phyloP scores from a whole-genome alignment of 35 echinoderm and acorn worm species.

The Ptychodera flava region DNA sequence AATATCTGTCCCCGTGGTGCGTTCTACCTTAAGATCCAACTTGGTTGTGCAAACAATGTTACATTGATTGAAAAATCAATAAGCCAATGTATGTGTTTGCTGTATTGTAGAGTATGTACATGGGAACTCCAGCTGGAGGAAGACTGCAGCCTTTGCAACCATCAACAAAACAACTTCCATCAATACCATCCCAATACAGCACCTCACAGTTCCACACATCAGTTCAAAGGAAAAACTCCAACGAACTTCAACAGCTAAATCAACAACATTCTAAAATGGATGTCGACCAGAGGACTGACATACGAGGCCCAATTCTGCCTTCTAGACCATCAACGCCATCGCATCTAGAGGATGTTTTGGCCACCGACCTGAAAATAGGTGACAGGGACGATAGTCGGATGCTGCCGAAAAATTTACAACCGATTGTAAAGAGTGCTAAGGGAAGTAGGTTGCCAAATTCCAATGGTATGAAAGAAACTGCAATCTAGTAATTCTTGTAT shows the following conservation, averaged over 20 bases:
- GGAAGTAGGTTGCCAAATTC: neutral
- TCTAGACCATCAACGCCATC: neutral
- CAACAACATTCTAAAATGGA: neutral
- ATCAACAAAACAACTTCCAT: neutral
- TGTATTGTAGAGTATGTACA: neutral
- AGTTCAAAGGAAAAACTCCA: neutral
- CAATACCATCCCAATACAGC: neutral
- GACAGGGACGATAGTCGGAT: neutral
- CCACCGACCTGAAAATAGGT: neutral
- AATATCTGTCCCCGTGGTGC: no score
- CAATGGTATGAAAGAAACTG: neutral
- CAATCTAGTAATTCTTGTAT: no score
- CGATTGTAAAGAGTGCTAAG: neutral
- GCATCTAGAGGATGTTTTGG: neutral
- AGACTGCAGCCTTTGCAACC: neutral
- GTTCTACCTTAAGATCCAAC: no score
- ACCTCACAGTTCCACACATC: neutral
- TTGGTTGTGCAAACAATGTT: no score
- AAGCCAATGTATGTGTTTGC: neutral
- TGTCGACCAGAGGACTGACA: neutral
- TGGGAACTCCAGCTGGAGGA: neutral
- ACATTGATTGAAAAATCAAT: no score
- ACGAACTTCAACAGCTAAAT: neutral
- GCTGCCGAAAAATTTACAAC: neutral
- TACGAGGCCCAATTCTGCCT: neutral